Percentiles rank a stretch among this genome's conserved stretches.
These are phyloP conservation scores for Entomobrya multifasciata DNA, from an alignment of 2,888 invertebrate species.

Conservation along the genomic window DNA sequence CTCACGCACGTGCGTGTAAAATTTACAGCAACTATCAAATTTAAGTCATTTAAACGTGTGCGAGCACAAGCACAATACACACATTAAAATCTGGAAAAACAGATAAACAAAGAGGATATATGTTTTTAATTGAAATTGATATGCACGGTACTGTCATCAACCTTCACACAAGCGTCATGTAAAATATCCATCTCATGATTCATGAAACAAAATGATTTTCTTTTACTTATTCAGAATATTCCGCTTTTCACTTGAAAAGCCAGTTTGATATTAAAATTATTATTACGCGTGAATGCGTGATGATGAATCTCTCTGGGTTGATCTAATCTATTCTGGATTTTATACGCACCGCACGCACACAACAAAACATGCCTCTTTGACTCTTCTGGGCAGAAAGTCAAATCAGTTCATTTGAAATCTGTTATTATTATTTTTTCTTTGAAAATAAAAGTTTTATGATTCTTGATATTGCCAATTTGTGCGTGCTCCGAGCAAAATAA, in stretches of 20 bases:
- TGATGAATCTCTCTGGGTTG: constrained; percentile 11
- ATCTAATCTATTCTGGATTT: constrained; percentile 33
- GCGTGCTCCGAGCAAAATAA: background rate
- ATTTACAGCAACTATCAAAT: background rate
- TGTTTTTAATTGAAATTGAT: background rate
- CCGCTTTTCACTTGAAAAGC: constrained; percentile 29
- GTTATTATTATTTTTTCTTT: constrained; percentile 26
- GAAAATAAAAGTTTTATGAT: too few species aligned
- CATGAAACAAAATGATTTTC: background rate
- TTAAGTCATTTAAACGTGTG: background rate
- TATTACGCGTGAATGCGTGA: constrained; percentile 6
- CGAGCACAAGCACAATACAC: background rate
- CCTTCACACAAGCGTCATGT: background rate
- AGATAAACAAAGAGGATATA: constrained; percentile 4
- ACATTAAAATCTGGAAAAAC: constrained; percentile 41
- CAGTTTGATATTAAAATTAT: constrained; percentile 1
- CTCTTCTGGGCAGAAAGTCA: constrained; percentile 22
- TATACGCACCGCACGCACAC: constrained; percentile 29
- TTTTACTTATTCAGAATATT: background rate
- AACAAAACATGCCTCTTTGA: background rate
- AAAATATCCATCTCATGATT: background rate
- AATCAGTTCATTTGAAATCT: constrained; percentile 18
- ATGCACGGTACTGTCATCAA: background rate
- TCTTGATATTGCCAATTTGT: too few species aligned
- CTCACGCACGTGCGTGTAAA: constrained; percentile 39